phyloP scores from a whole-genome alignment of 1,140 invertebrate genomes.

The Solen grandis region DNA sequence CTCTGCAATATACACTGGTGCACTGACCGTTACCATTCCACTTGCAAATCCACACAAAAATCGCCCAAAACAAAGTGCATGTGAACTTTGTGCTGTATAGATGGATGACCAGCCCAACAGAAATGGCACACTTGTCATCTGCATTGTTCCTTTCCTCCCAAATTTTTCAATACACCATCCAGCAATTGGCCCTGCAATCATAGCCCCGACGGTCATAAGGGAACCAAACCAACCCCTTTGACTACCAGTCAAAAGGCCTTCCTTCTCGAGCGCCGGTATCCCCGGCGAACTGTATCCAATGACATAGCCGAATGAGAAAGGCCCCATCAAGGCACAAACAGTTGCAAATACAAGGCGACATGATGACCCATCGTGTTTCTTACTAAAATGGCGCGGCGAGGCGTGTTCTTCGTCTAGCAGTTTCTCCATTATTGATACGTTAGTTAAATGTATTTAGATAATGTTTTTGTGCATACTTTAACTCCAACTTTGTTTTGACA shows the following conservation, averaged over 20 bases:
- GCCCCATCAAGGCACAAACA: slow-evolving; percentile 67
- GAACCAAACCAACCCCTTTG: slow-evolving; percentile 93
- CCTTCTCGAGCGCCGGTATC: slow-evolving; percentile 83
- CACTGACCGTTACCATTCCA: slow-evolving; percentile 86
- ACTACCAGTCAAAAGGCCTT: slow-evolving; percentile 75
- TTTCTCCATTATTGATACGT: no score
- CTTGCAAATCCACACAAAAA: slow-evolving; percentile 89
- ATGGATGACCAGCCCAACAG: slow-evolving; percentile 89
- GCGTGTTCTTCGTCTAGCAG: no score
- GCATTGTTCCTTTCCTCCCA: slow-evolving; percentile 88
- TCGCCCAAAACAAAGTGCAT: slow-evolving; percentile 88
- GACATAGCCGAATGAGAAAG: slow-evolving; percentile 74
- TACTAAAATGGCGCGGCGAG: slow-evolving; percentile 27
- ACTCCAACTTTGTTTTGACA: no score
- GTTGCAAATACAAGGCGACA: slow-evolving; percentile 63
- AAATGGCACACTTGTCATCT: slow-evolving; percentile 87
- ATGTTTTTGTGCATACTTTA: no score
- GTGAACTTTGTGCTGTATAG: slow-evolving; percentile 84
- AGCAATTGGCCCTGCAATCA: slow-evolving; percentile 87
- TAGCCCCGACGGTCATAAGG: slow-evolving; percentile 92
- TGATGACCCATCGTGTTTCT: slow-evolving; percentile 61
- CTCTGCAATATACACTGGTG: slow-evolving; percentile 91
- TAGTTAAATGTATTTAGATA: no score
- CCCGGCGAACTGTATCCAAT: slow-evolving; percentile 90
- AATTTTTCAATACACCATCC: slow-evolving; percentile 90